Conservation (phyloP, 2,888 invertebrate genomes). For the Spatulosminthurus flaviceps region DNA sequence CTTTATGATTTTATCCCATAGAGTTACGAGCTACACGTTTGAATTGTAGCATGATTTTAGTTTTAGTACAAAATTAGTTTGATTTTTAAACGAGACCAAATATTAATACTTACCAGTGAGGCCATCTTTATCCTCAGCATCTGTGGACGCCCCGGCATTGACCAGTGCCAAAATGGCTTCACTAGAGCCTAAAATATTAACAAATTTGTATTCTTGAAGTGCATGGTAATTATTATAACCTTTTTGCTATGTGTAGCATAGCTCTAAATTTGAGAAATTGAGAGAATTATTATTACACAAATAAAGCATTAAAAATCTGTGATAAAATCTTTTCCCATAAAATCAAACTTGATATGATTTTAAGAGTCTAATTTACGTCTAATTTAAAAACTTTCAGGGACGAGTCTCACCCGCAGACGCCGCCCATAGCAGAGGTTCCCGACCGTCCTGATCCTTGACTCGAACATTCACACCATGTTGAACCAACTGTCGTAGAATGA, state of each 20-base stretch:
- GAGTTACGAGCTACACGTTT: no score
- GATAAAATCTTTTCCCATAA: no score
- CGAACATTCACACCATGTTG: conserved; percentile 82
- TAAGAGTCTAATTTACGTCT: background rate
- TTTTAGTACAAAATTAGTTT: background rate
- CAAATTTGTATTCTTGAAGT: background rate
- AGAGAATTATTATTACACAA: no score
- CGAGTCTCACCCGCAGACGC: conserved; percentile 68
- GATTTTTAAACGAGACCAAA: no score
- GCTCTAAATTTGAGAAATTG: no score
- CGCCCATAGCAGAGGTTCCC: conserved; percentile 96
- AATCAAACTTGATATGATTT: background rate
- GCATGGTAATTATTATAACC: no score
- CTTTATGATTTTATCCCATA: background rate
- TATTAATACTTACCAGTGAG: conserved; percentile 76
- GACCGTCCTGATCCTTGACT: conserved; percentile 88
- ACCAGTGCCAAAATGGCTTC: conserved; percentile 89
- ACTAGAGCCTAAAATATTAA: conserved; percentile 74
- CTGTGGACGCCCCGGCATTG: conserved; percentile 84
- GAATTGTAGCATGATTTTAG: background rate
- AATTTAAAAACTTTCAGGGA: background rate
- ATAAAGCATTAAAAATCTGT: no score
- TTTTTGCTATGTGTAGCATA: no score
- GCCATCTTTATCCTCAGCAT: conserved; percentile 89
- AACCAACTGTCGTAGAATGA: conserved; percentile 81